A percentile compares a stretch with the other conserved stretches of the same genome.
Conservation (phyloP, 2,113 vertebrate genomes). For the Rostratula benghalensis region DNA sequence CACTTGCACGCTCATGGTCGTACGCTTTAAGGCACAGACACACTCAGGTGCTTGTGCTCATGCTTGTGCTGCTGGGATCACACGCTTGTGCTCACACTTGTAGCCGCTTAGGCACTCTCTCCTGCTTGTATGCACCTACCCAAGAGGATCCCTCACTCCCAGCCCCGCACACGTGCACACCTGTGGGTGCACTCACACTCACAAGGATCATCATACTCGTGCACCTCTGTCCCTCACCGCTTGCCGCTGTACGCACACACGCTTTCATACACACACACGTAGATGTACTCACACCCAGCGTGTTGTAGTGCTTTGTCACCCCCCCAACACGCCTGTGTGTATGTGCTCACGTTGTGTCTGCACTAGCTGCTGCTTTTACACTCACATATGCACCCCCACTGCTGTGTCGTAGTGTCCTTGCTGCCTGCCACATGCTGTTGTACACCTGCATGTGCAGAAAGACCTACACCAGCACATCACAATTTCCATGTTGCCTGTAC, state of each 20-base stretch:
- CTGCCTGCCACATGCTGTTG: background rate
- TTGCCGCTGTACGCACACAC: background rate
- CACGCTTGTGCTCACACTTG: background rate
- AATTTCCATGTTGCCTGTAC: background rate
- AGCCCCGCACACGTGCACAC: rapidly evolving
- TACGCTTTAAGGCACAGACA: background rate
- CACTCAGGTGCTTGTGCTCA: rapidly evolving
- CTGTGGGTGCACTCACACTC: background rate
- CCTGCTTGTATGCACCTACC: background rate
- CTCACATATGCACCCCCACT: background rate
- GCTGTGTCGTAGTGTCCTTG: rapidly evolving
- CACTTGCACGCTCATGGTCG: rapidly evolving
- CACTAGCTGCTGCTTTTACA: background rate
- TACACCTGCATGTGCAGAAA: background rate
- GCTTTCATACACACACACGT: rapidly evolving
- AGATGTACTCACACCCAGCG: rapidly evolving
- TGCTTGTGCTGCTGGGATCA: background rate
- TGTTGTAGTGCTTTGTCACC: background rate
- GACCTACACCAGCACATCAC: rapidly evolving
- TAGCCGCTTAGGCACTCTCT: background rate
- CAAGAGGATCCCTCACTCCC: background rate
- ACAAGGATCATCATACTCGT: background rate
- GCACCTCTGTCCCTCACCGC: background rate
- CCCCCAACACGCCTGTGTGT: rapidly evolving
- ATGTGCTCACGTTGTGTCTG: background rate